These are phyloP conservation scores for Podarcis raffonei DNA, from an alignment of 2,113 vertebrate species.

Conservation along the genomic window DNA sequence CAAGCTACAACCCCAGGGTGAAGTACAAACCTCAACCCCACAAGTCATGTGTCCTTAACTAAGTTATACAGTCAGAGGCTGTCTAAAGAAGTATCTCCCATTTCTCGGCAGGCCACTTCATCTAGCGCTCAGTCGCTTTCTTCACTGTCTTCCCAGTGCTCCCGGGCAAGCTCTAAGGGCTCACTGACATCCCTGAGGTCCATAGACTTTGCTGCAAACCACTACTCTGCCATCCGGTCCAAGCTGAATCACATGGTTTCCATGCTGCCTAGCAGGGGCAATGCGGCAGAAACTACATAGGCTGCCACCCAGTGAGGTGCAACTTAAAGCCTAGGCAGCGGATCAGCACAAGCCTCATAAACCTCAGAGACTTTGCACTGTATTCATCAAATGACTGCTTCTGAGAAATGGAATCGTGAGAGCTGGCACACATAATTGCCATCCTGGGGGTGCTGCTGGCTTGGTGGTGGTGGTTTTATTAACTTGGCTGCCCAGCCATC, in stretches of 20 bases:
- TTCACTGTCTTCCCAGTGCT: slow-evolving; percentile 22
- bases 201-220: slow-evolving; percentile 56
- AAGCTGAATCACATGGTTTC: slow-evolving; percentile 90
- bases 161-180: slow-evolving; percentile 61
- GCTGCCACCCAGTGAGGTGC: slow-evolving; percentile 45
- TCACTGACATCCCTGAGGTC: slow-evolving; percentile 66
- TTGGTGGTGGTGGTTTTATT: too few relatives aligned
- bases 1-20: too few relatives aligned
- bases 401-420: neutral
- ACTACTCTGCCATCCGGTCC: slow-evolving; percentile 84
- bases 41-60: too few relatives aligned
- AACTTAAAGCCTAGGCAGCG: slow-evolving; percentile 64
- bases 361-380: slow-evolving; percentile 58
- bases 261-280: slow-evolving; percentile 80
- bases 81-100: slow-evolving; percentile 62
- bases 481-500: too few relatives aligned
- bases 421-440: neutral
- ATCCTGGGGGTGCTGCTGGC: too few relatives aligned
- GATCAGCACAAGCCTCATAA: slow-evolving; percentile 67
- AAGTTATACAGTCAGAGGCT: slow-evolving; percentile 42
- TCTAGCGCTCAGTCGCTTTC: neutral
- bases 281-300: slow-evolving; percentile 74
- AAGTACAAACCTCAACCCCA: too few relatives aligned
- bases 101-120: slow-evolving; percentile 58
- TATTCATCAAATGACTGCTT: slow-evolving; percentile 62